phyloP scores from a whole-genome alignment of 2,888 invertebrate genomes.

The Sesia apiformis region DNA sequence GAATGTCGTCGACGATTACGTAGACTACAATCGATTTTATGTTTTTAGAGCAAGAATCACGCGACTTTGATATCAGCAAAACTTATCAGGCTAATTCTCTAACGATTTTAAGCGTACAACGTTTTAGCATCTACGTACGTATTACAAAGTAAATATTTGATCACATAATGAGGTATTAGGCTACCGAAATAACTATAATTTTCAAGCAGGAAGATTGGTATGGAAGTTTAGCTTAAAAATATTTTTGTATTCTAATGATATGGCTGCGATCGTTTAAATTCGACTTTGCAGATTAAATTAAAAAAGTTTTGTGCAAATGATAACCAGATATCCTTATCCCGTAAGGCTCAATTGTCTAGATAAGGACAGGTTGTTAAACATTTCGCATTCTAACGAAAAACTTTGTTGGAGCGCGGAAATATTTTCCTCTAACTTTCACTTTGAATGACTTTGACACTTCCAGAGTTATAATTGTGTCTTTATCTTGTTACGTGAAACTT shows the following conservation, averaged over 20 bases:
- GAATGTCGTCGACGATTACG: no score
- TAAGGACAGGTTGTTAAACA: no score
- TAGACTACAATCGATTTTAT: no score
- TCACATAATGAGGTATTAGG: slow-evolving; percentile 13
- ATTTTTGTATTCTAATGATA: slow-evolving; percentile 44
- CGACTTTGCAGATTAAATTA: slow-evolving; percentile 7
- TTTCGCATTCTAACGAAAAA: slow-evolving; percentile 24
- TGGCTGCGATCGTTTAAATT: slow-evolving; percentile 44
- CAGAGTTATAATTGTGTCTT: slow-evolving; percentile 24
- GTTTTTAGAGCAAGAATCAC: no score
- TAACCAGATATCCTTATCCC: no score
- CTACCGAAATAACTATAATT: slow-evolving; percentile 7
- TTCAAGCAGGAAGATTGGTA: slow-evolving; percentile 21
- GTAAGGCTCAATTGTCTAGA: no score
- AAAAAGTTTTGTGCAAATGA: no score
- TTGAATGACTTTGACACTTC: slow-evolving; percentile 13
- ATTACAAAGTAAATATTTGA: not conserved
- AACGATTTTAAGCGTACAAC: not conserved
- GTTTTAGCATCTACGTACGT: not conserved
- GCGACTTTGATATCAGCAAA: no score
- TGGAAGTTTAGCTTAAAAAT: slow-evolving; percentile 29
- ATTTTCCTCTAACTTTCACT: slow-evolving; percentile 17
- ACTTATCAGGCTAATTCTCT: not conserved
- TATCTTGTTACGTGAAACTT: slow-evolving; percentile 24
- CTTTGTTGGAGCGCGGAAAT: slow-evolving; percentile 14